phyloP scores from a whole-genome alignment of 2,888 invertebrate genomes.

The Chaitophorus viminalis region DNA sequence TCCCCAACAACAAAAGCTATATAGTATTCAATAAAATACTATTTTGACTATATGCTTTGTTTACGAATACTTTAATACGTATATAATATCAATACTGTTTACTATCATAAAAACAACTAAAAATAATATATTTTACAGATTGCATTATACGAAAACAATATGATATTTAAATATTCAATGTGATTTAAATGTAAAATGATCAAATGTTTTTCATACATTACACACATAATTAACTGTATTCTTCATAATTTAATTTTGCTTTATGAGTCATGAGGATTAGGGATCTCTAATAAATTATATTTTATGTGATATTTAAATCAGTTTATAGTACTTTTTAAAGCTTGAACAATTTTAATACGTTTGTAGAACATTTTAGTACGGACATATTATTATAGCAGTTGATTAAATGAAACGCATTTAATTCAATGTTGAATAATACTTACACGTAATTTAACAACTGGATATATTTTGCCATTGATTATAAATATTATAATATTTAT shows the following conservation, averaged over 20 bases:
- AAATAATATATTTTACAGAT: neutral
- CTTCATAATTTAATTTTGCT: neutral
- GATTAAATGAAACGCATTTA: too few relatives aligned
- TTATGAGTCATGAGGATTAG: neutral
- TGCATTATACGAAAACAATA: neutral
- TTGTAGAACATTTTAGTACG: too few relatives aligned
- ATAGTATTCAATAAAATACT: too few relatives aligned
- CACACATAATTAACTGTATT: too few relatives aligned
- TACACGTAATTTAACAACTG: too few relatives aligned
- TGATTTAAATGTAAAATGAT: neutral
- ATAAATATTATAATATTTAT: too few relatives aligned
- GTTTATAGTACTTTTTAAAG: too few relatives aligned
- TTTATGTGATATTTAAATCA: neutral
- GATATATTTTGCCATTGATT: too few relatives aligned
- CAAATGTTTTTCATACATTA: neutral
- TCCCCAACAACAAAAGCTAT: too few relatives aligned
- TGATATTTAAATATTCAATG: neutral
- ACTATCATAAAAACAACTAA: neutral
- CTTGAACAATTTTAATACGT: too few relatives aligned
- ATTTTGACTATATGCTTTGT: neutral
- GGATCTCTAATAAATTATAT: neutral
- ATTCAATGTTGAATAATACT: too few relatives aligned
- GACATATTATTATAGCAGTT: too few relatives aligned
- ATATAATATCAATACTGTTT: neutral
- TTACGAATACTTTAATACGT: neutral